Evolutionary conservation across 1,140 invertebrate genomes (phyloP).

Genomic region (Drosophila sp.): DNA sequence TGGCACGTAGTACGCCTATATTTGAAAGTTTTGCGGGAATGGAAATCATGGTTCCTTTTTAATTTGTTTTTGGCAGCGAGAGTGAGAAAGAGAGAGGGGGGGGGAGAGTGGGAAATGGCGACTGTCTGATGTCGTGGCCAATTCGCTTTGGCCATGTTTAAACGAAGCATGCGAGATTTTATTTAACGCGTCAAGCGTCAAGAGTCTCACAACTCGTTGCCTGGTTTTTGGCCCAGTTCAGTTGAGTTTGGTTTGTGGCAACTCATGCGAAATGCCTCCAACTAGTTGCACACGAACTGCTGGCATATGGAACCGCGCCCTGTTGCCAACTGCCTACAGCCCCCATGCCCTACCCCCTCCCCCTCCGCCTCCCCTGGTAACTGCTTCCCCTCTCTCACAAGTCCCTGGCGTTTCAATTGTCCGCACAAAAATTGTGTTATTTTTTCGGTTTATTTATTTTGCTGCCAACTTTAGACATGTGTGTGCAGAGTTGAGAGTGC

Average conservation of each 20-base stretch:
- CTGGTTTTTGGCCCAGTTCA: slow-evolving; percentile 5
- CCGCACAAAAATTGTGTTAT: slow-evolving; percentile 27
- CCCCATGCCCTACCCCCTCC: background rate
- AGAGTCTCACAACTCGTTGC: slow-evolving; percentile 18
- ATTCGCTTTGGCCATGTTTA: slow-evolving; percentile 39
- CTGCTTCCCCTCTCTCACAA: background rate
- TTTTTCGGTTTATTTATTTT: slow-evolving; percentile 54
- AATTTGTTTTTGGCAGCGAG: slow-evolving; percentile 44
- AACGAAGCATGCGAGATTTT: slow-evolving; percentile 78
- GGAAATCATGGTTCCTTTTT: slow-evolving; percentile 54
- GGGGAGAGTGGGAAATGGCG: slow-evolving; percentile 14
- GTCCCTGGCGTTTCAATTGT: slow-evolving; percentile 37
- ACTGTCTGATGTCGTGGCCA: slow-evolving; percentile 24
- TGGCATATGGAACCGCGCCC: slow-evolving; percentile 30
- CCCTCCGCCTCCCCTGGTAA: background rate
- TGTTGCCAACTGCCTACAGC: slow-evolving; percentile 9
- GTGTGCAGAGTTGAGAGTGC: background rate
- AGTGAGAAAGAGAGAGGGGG: background rate
- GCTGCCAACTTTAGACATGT: slow-evolving; percentile 67
- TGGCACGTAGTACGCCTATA: slow-evolving; percentile 55
- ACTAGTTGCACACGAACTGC: slow-evolving; percentile 24
- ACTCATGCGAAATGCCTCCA: slow-evolving; percentile 3
- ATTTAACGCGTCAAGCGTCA: slow-evolving; percentile 64
- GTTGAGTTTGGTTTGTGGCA: background rate
- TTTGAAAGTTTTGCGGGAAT: slow-evolving; percentile 51